A percentile compares a stretch with the other conserved stretches of the same genome.
phyloP scores from a whole-genome alignment of 2,113 vertebrate species.

The Chaenogobius annularis region DNA sequence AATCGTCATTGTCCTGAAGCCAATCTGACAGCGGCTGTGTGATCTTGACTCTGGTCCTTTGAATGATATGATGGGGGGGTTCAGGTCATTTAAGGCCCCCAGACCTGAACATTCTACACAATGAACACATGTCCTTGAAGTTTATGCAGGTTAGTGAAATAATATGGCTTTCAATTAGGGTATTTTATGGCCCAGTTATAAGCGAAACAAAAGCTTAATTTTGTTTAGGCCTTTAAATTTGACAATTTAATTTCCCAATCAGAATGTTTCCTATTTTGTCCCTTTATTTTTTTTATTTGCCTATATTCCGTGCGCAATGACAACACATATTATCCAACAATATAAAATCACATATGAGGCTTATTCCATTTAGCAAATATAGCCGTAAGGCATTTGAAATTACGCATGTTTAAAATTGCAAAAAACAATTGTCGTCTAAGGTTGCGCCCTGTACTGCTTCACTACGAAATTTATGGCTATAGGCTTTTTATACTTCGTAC shows the following conservation, averaged over 20 bases:
- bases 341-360: neutral
- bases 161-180: neutral
- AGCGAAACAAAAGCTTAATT: neutral
- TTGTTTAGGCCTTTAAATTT: neutral
- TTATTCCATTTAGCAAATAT: neutral
- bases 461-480: no score
- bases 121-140: neutral
- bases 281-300: neutral
- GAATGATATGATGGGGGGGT: conserved; percentile 32
- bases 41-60: conserved; percentile 59
- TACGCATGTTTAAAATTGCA: neutral
- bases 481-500: no score
- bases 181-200: neutral
- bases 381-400: neutral
- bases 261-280: neutral
- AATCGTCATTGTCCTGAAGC: conserved; percentile 25
- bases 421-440: no score
- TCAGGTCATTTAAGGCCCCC: conserved; percentile 24
- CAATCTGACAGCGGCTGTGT: conserved; percentile 43
- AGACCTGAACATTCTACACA: conserved; percentile 12
- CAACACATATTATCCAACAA: neutral
- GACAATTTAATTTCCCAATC: neutral
- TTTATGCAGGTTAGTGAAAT: neutral
- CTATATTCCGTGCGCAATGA: neutral
- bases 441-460: no score